phyloP scores from a whole-genome alignment of 2,797 vertebrate genomes.

The Paedocypris micromegethes region DNA sequence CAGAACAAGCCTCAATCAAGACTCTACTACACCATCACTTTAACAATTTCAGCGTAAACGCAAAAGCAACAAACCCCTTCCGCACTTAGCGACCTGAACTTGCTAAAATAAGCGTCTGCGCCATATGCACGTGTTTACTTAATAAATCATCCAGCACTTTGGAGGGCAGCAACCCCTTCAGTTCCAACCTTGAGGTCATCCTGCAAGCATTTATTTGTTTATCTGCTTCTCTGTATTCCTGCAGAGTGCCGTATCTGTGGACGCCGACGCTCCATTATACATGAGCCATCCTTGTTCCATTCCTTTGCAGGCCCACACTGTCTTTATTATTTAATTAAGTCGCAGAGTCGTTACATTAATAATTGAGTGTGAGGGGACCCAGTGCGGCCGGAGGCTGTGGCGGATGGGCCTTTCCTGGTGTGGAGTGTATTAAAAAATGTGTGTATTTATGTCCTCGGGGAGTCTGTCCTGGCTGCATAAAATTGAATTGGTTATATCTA shows the following conservation, averaged over 20 bases:
- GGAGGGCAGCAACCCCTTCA: slow-evolving; percentile 28
- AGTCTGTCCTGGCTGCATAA: slow-evolving; percentile 76
- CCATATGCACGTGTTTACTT: slow-evolving; percentile 41
- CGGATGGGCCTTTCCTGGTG: slow-evolving; percentile 69
- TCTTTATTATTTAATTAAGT: slow-evolving; percentile 81
- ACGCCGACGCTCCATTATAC: slow-evolving; percentile 46
- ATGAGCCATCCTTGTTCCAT: slow-evolving; percentile 66
- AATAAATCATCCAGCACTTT: slow-evolving; percentile 43
- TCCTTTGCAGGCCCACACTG: slow-evolving; percentile 68
- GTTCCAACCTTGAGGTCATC: slow-evolving; percentile 38
- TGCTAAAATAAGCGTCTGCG: slow-evolving; percentile 41
- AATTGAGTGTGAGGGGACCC: slow-evolving; percentile 77
- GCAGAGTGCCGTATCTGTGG: slow-evolving; percentile 29
- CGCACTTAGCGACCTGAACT: slow-evolving; percentile 8
- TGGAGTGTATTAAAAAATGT: slow-evolving; percentile 81
- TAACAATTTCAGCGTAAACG: background rate
- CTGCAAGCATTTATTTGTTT: slow-evolving; percentile 46
- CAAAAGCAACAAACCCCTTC: background rate
- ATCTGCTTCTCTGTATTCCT: slow-evolving; percentile 35
- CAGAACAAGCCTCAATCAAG: no score
- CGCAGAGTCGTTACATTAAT: slow-evolving; percentile 75
- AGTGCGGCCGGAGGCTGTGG: slow-evolving; percentile 63
- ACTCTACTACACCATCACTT: background rate
- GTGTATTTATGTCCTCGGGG: slow-evolving; percentile 76
- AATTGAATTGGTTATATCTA: slow-evolving; percentile 81